A percentile compares a stretch with the other conserved stretches of the same genome.
Conservation (phyloP, 2,113 vertebrate species). For the Melanocharis versteri region DNA sequence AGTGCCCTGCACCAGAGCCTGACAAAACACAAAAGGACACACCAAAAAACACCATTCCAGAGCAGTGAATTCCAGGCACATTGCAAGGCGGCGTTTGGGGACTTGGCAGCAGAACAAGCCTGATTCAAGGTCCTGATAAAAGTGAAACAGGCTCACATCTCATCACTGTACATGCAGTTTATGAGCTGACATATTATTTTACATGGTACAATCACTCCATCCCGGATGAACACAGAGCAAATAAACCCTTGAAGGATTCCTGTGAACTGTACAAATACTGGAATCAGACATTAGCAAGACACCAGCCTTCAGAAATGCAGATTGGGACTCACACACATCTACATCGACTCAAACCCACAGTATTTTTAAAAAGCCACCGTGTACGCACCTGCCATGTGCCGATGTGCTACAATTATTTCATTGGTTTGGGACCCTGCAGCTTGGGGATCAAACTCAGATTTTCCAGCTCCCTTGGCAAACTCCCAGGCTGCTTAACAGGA, state of each 20-base stretch:
- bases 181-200: slow-evolving; percentile 55
- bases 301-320: slow-evolving; percentile 35
- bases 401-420: fast-evolving
- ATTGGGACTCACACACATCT: neutral
- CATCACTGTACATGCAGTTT: neutral
- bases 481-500: neutral
- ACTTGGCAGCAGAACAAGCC: slow-evolving; percentile 25
- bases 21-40: neutral
- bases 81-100: neutral
- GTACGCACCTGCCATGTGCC: fast-evolving
- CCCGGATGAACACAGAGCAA: slow-evolving; percentile 50
- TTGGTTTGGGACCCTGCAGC: neutral
- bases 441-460: neutral
- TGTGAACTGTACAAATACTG: slow-evolving; percentile 29
- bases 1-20: neutral
- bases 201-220: slow-evolving; percentile 50
- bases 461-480: neutral
- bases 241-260: slow-evolving; percentile 54
- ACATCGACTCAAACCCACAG: neutral
- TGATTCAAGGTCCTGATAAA: slow-evolving; percentile 27
- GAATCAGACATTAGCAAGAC: neutral
- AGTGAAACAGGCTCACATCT: slow-evolving; percentile 17
- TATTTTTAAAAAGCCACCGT: fast-evolving
- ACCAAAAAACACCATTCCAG: neutral
- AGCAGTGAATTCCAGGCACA: slow-evolving; percentile 27